Conservation (phyloP, 2,888 invertebrate species). For the Neoscelio sp. region DNA sequence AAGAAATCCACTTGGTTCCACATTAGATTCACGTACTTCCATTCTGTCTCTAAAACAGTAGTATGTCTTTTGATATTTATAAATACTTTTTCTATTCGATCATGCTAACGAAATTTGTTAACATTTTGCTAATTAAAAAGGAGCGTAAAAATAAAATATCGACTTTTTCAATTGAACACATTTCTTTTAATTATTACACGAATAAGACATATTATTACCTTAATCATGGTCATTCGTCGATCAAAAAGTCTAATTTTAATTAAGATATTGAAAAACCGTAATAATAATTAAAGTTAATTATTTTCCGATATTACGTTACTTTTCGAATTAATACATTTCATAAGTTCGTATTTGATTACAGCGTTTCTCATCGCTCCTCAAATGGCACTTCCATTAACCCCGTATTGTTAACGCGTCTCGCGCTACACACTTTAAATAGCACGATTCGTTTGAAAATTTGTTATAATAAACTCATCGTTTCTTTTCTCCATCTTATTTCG, state of each 20-base stretch:
- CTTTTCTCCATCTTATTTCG: constrained; percentile 14
- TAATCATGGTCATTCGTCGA: not conserved
- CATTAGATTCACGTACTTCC: no score
- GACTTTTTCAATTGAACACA: no score
- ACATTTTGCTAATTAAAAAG: no score
- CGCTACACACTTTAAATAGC: not conserved
- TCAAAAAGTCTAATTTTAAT: constrained; percentile 10
- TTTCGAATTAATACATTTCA: constrained; percentile 29
- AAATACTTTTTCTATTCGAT: no score
- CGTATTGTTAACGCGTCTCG: not conserved
- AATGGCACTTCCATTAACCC: constrained; percentile 27
- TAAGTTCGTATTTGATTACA: constrained; percentile 20
- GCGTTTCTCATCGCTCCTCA: not conserved
- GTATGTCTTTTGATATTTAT: no score
- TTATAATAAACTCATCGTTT: constrained; percentile 26
- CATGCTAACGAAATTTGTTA: no score
- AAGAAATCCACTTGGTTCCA: no score
- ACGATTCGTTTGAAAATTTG: constrained; percentile 12
- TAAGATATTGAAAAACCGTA: constrained; percentile 15
- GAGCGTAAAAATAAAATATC: no score
- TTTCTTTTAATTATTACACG: constrained; percentile 21
- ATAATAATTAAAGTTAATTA: constrained; percentile 13
- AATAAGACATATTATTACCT: not conserved
- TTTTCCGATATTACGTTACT: constrained; percentile 47
- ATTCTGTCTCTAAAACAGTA: no score